Percentiles rank a stretch among this genome's conserved stretches.
phyloP scores from a whole-genome alignment of 2,888 invertebrate genomes.

The Caenorhabditis sp. region DNA sequence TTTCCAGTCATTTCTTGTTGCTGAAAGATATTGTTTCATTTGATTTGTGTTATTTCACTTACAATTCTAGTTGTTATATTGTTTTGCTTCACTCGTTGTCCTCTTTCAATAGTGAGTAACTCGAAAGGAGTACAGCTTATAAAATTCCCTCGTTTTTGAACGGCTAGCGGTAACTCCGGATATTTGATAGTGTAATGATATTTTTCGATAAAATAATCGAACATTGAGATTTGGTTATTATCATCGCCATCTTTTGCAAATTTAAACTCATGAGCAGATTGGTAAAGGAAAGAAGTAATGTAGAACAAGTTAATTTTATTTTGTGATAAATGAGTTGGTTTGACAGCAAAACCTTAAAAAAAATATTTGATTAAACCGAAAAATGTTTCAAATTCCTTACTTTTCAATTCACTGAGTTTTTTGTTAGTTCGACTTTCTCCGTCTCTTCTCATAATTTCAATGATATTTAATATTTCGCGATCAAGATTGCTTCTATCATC shows the following conservation, averaged over 20 bases:
- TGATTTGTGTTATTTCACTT: no score
- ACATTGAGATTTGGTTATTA: slow-evolving; percentile 15
- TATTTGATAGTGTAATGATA: slow-evolving; percentile 26
- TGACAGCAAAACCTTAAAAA: slow-evolving; percentile 12
- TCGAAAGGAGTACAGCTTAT: slow-evolving; percentile 31
- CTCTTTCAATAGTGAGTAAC: slow-evolving; percentile 21
- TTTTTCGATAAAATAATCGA: slow-evolving; percentile 19
- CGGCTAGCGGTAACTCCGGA: slow-evolving; percentile 29
- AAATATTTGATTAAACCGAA: background rate
- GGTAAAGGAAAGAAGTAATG: background rate
- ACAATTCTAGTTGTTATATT: slow-evolving; percentile 19
- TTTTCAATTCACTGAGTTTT: background rate
- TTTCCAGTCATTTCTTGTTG: slow-evolving; percentile 26
- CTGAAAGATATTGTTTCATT: background rate
- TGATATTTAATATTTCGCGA: background rate
- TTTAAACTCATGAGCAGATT: background rate
- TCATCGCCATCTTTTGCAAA: background rate
- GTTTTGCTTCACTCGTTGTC: slow-evolving; percentile 32
- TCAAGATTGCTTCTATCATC: slow-evolving; percentile 6
- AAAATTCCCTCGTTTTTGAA: background rate
- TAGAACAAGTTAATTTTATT: background rate
- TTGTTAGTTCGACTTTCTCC: background rate
- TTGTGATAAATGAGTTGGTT: slow-evolving; percentile 12
- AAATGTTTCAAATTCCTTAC: background rate
- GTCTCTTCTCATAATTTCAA: background rate